Evolutionary conservation across 2,888 invertebrate genomes (phyloP), one percentile per base, ranked within the genome.

Genomic region (Dorcus parallelipipedus): DNA sequence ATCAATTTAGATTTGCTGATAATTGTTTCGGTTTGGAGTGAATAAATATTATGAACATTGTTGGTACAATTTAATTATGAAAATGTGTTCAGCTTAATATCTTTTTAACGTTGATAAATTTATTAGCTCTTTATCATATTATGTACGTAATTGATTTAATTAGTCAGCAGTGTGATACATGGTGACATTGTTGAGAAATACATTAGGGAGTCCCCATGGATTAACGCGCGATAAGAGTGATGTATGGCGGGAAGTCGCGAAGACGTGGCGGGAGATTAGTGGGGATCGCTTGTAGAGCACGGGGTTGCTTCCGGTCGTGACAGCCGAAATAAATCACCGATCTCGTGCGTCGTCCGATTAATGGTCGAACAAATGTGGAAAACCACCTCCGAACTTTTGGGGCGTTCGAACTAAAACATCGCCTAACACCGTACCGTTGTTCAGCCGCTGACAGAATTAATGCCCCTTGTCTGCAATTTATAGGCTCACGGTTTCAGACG

Each of bases 301-400:
- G 68, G 74, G 76, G 74, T 75, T 73, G 74, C 76, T 76, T 77
- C 76, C 77, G 76, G 75, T 71, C 76, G 67, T 75, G 77, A 78
- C 78, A 76, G 73, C 68, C 66, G 66, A 72, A 73, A 74, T 78
- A 78, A 78, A 77, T 77, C 76, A 77, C 75, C 75, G 68, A 68
- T 67, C 69, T 65, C 65, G 68, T 58, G 40, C 47, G 50, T 39
- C 23, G 45, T 23, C 38, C 76, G 77, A 78, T 77, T 77, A 78
- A 78, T 77, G 76, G 74, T 65, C 73, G 74, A 75, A 75, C 77
- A 78, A 78, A 77, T 78, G 77, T 74, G 76, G 75, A 77, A 76
- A 77, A 76, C 74, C 75, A 74, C 76, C 76, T 52, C 74, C 74
- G 73, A 73, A 73, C 73, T 74, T 75, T 73, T 73, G 60, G 48